Conservation (phyloP, 92 coral and sea anemone species). For the Porites cylindrica region DNA sequence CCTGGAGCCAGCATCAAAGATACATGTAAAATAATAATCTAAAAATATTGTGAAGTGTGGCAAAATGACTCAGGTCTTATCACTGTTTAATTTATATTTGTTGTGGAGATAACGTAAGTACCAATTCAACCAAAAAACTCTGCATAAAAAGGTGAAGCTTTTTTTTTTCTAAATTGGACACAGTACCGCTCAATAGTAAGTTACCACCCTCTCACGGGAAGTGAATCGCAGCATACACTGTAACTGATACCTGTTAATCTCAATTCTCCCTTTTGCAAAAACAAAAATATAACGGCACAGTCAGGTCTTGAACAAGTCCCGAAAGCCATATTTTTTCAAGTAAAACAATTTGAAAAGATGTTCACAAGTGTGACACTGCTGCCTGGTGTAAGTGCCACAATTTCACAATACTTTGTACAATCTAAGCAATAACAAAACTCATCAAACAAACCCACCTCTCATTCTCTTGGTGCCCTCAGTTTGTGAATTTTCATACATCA, state of each 20-base stretch:
- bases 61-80: not conserved
- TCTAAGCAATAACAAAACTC: not conserved
- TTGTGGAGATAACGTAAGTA: not conserved
- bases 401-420: not conserved
- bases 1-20: not conserved
- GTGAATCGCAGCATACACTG: too few relatives aligned
- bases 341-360: not conserved
- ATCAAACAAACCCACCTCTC: constrained; percentile 69
- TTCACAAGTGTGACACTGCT: not conserved
- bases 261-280: not conserved
- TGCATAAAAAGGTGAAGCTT: too few relatives aligned
- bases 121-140: too few relatives aligned
- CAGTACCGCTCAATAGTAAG: too few relatives aligned
- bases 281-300: not conserved
- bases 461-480: constrained; percentile 50
- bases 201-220: too few relatives aligned
- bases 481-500: constrained; percentile 70
- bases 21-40: not conserved
- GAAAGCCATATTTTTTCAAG: not conserved
- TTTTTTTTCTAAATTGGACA: too few relatives aligned
- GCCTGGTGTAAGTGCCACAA: not conserved
- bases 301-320: too few relatives aligned
- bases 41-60: not conserved
- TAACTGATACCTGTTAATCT: too few relatives aligned
- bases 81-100: not conserved